Evolutionary conservation across 1,140 invertebrate species (phyloP).

Genomic region (Mamestra configurata): DNA sequence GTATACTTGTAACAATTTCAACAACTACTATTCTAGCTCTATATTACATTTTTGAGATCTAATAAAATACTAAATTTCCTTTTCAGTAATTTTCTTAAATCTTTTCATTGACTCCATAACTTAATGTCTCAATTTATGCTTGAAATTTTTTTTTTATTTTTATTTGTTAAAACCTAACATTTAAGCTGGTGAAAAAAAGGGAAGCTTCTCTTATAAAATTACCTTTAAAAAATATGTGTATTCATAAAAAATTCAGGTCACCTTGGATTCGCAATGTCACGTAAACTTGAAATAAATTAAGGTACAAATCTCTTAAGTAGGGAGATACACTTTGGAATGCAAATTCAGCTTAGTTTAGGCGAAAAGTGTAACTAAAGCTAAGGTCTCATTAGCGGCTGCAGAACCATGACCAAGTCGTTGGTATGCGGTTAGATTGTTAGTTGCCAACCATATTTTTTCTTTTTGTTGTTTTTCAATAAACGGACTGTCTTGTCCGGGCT

Average conservation of each 20-base stretch:
- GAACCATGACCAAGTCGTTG: slow-evolving; percentile 15
- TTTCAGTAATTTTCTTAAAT: no score
- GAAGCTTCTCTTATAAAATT: no score
- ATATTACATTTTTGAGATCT: background rate
- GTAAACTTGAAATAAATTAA: slow-evolving; percentile 26
- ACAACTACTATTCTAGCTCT: background rate
- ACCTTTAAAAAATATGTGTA: background rate
- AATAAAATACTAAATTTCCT: background rate
- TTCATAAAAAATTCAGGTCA: background rate
- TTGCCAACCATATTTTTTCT: slow-evolving; percentile 11
- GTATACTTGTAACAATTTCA: background rate
- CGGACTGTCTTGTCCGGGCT: background rate
- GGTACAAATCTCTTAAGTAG: slow-evolving; percentile 35
- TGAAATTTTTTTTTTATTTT: no score
- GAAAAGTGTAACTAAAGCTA: slow-evolving; percentile 29
- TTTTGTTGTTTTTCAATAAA: slow-evolving; percentile 3
- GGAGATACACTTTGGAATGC: slow-evolving; percentile 22
- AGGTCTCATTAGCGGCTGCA: slow-evolving; percentile 28
- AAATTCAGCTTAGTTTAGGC: slow-evolving; percentile 27
- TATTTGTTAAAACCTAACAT: no score
- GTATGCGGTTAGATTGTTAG: slow-evolving; percentile 30
- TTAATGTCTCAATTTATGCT: no score
- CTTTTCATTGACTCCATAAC: no score
- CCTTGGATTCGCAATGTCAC: slow-evolving; percentile 5
- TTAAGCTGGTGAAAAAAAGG: background rate